Percentiles rank a stretch among this genome's conserved stretches.
Evolutionary conservation across 1,140 invertebrate genomes (phyloP).

Genomic region (Drosophila baimaii): DNA sequence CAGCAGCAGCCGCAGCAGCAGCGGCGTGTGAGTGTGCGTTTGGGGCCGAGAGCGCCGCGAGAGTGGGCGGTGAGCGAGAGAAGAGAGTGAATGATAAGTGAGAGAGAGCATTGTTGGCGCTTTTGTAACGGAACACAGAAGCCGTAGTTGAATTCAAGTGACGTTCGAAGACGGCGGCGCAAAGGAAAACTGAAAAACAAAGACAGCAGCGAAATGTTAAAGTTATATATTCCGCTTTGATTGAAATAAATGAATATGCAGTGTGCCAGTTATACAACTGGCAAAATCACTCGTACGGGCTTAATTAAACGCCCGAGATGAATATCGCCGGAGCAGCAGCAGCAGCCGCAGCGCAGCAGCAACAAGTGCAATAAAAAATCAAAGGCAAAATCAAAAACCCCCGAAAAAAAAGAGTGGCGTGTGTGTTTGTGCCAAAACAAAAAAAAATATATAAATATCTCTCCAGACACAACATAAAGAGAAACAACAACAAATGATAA

Average conservation of each 20-base stretch:
- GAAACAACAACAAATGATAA: constrained; percentile 56
- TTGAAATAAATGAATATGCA: constrained; percentile 77
- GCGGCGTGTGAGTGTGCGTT: constrained; percentile 33
- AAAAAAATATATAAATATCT: constrained; percentile 42
- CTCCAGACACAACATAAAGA: constrained; percentile 35
- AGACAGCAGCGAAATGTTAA: constrained; percentile 44
- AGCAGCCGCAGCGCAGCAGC: constrained; percentile 10
- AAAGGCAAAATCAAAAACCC: constrained; percentile 54
- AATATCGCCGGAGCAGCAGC: constrained; percentile 28
- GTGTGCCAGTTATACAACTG: constrained; percentile 53
- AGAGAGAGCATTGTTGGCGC: constrained; percentile 37
- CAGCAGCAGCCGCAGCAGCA: constrained; percentile 47
- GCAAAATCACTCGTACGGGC: constrained; percentile 47
- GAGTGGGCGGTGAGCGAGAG: constrained; percentile 8
- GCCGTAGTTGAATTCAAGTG: constrained; percentile 79
- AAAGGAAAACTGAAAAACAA: constrained; percentile 52
- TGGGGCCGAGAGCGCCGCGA: constrained; percentile 18
- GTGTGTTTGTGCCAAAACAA: constrained; percentile 47
- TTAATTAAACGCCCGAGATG: constrained; percentile 55
- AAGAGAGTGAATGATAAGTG: constrained; percentile 63
- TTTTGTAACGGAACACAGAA: constrained; percentile 63
- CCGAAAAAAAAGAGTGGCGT: constrained; percentile 30
- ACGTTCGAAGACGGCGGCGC: constrained; percentile 60
- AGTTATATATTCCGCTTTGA: constrained; percentile 51
- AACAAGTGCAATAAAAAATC: constrained; percentile 64